phyloP scores from a whole-genome alignment of 2,888 invertebrate species.

The Arctia plantaginis region DNA sequence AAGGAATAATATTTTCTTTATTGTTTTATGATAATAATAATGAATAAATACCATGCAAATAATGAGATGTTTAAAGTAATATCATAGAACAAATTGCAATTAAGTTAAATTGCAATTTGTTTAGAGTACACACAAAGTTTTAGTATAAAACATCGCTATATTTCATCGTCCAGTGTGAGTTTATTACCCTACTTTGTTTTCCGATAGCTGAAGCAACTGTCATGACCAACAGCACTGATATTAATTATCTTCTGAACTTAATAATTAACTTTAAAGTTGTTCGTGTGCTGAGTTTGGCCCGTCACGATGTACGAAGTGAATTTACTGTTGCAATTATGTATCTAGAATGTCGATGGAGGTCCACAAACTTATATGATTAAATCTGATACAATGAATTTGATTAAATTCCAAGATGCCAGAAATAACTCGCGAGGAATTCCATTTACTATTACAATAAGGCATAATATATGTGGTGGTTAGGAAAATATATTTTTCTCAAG shows the following conservation, averaged over 20 bases:
- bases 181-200: slow-evolving; percentile 39
- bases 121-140: slow-evolving; percentile 32
- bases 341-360: slow-evolving; percentile 51
- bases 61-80: slow-evolving; percentile 11
- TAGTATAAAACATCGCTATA: slow-evolving; percentile 36
- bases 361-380: slow-evolving; percentile 55
- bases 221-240: slow-evolving; percentile 66
- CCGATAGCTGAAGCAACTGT: slow-evolving; percentile 50
- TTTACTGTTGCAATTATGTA: slow-evolving; percentile 72
- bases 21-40: too few species aligned
- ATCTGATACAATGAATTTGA: slow-evolving; percentile 33
- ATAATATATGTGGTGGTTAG: slow-evolving; percentile 1
- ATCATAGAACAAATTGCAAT: slow-evolving; percentile 4
- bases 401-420: slow-evolving; percentile 24
- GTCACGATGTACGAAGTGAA: slow-evolving; percentile 68
- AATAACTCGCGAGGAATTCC: slow-evolving; percentile 18
- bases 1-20: too few species aligned
- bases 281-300: slow-evolving; percentile 75
- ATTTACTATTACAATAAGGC: slow-evolving; percentile 7
- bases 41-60: neutral
- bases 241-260: slow-evolving; percentile 78
- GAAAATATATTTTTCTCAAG: slow-evolving; percentile 16
- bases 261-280: slow-evolving; percentile 79
- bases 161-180: slow-evolving; percentile 35
- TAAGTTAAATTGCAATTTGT: slow-evolving; percentile 20